phyloP scores from a whole-genome alignment of 2,888 invertebrate species.

The Pilophorus perplexus region DNA sequence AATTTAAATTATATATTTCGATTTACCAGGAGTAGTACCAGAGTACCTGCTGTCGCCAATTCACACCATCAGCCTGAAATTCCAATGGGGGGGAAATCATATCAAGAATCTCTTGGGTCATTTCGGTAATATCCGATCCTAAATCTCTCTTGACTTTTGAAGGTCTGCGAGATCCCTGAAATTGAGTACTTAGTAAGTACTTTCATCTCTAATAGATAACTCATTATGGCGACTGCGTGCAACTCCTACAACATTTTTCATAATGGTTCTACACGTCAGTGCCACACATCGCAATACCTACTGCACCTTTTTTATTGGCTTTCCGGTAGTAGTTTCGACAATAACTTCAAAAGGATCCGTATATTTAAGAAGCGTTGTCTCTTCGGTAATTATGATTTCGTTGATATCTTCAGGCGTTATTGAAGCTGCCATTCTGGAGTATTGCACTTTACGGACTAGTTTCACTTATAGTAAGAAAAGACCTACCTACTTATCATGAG shows the following conservation, averaged over 20 bases:
- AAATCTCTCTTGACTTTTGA: constrained; percentile 6
- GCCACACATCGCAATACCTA: too few relatives aligned
- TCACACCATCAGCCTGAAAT: constrained; percentile 4
- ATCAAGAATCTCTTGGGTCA: constrained; percentile 22
- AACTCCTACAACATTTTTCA: too few relatives aligned
- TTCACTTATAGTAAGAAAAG: too few relatives aligned
- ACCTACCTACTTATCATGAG: too few relatives aligned
- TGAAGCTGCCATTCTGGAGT: constrained; percentile 15
- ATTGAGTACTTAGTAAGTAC: too few relatives aligned
- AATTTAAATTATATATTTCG: background rate
- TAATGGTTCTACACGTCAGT: too few relatives aligned
- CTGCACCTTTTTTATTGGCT: too few relatives aligned
- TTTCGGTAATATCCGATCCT: constrained; percentile 12
- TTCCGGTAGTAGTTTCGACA: too few relatives aligned
- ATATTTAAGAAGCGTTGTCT: constrained; percentile 31
- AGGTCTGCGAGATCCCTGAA: background rate
- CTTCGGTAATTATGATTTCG: constrained; percentile 34
- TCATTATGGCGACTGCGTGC: too few relatives aligned
- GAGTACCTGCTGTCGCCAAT: constrained; percentile 41
- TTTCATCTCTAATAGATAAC: too few relatives aligned
- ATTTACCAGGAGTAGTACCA: too few relatives aligned
- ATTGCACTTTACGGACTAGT: too few relatives aligned
- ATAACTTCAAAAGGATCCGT: constrained; percentile 31
- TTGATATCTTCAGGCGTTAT: constrained; percentile 26
- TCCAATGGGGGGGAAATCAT: constrained; percentile 32